Conservation (phyloP, 2,888 invertebrate genomes). For the Brachyptera putata region DNA sequence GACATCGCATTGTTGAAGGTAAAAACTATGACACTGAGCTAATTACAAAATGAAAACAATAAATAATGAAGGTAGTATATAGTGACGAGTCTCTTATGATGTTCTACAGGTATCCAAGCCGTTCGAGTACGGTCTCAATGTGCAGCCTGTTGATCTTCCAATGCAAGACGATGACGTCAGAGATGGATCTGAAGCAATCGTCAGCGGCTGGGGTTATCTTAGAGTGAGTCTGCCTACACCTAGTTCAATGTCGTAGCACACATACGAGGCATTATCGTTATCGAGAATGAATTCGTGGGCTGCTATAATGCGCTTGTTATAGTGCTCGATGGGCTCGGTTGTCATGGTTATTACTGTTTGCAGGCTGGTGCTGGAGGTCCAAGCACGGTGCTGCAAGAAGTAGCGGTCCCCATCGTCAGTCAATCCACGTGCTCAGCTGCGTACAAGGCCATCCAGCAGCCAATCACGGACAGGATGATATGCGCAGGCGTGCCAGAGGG, state of each 20-base stretch:
- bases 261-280: too few relatives aligned
- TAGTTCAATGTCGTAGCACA: too few relatives aligned
- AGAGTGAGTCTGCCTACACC: background rate
- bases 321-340: too few relatives aligned
- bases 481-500: slow-evolving; percentile 35
- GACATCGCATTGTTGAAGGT: background rate
- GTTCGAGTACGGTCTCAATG: slow-evolving; percentile 38
- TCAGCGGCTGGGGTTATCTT: background rate
- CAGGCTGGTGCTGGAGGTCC: background rate
- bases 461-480: slow-evolving; percentile 32
- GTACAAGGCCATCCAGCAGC: background rate
- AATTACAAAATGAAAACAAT: too few relatives aligned
- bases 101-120: background rate
- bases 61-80: background rate
- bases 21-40: too few relatives aligned
- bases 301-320: background rate
- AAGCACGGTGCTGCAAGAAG: background rate
- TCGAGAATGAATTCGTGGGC: too few relatives aligned
- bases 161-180: slow-evolving; percentile 39
- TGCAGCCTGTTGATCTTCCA: slow-evolving; percentile 41
- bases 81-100: background rate
- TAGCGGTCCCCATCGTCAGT: background rate
- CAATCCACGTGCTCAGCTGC: background rate
- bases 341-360: background rate
- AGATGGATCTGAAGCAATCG: background rate